Evolutionary conservation across 2,797 vertebrate genomes (phyloP).

Genomic region (Muscicapa comitata): DNA sequence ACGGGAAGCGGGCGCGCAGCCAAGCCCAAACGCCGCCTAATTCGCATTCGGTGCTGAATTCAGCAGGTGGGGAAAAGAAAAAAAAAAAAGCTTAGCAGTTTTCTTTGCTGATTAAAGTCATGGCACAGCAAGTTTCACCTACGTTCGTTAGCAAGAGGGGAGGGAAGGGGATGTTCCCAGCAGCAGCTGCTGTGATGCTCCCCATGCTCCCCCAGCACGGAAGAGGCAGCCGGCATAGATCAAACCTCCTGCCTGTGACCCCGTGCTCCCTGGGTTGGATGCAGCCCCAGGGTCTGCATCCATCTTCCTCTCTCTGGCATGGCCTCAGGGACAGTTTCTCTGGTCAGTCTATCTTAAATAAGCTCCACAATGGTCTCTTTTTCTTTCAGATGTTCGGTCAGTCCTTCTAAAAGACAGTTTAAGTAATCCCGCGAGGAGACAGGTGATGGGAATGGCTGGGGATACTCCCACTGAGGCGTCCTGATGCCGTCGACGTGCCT

Average conservation of each 20-base stretch:
- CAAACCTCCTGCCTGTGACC: background rate
- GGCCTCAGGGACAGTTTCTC: background rate
- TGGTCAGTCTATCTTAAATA: background rate
- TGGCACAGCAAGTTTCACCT: slow-evolving; percentile 62
- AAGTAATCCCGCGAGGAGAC: rapidly evolving
- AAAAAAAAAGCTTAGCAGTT: slow-evolving; percentile 25
- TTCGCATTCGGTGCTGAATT: slow-evolving; percentile 10
- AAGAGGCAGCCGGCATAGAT: background rate
- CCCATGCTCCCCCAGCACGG: rapidly evolving
- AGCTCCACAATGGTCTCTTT: background rate
- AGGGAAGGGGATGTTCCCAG: slow-evolving; percentile 2
- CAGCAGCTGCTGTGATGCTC: slow-evolving; percentile 8
- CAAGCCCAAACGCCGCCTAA: background rate
- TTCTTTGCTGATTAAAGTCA: slow-evolving; percentile 63
- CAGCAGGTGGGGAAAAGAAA: slow-evolving; percentile 43
- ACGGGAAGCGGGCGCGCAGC: background rate
- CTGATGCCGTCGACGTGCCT: rapidly evolving
- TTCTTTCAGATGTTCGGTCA: background rate
- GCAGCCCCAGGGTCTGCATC: background rate
- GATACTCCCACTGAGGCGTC: background rate
- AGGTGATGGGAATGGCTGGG: background rate
- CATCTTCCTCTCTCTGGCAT: background rate
- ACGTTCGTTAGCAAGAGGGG: background rate
- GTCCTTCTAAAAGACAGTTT: background rate
- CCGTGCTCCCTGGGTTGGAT: rapidly evolving